Evolutionary conservation across 2,113 vertebrate genomes (phyloP), one percentile per base, ranked within the genome.

Genomic region (Indicator maculatus): DNA sequence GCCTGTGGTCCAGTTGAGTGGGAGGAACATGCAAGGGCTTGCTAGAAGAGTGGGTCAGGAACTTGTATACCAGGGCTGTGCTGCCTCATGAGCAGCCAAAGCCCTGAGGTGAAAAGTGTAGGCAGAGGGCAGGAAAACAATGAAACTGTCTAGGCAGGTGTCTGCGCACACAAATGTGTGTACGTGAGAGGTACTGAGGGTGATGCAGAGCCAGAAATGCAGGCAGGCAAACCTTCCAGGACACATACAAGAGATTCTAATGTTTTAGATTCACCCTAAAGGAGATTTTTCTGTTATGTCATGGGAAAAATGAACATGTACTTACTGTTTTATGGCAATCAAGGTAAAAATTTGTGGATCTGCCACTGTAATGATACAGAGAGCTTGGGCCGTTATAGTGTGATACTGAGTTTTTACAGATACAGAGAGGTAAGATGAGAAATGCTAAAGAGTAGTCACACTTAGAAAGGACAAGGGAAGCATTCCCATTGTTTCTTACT

Each of bases 401-500:
- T 36, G 64, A 76, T 26, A 27, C 63, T 70, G 64, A 77, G 31
- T 81, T 92, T 77, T 67, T 38, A 60, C 33, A 83, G 53, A 56
- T 3, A 71, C 86, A 30, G 53, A 73, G n/a, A 69, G 45, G 19
- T 9, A 23, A 83, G 61, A 78, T 16, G 61, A 81, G 41, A 71
- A 90, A 27, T 27, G 77, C 33, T 56, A 53, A n/a, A 36, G 31
- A 84, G 65, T 38, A 66, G 30, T 56, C 58, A 63, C 52, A 50
- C 20, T 33, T 64, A 20, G 30, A 58, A 66, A 81, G 56, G 86
- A 47, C 41, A 63, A 63, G n/a, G 23, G 27, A 88, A 88, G 41
- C 1, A 1, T 21, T 81, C 33, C 20, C 0, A 0, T 74, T 36
- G 69, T 83, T 88, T 71, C 36, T 61, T 16, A 44, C 3, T 2